Evolutionary conservation across 2,797 vertebrate species (phyloP).

Genomic region (Ctenochaetus hawaiiensis): DNA sequence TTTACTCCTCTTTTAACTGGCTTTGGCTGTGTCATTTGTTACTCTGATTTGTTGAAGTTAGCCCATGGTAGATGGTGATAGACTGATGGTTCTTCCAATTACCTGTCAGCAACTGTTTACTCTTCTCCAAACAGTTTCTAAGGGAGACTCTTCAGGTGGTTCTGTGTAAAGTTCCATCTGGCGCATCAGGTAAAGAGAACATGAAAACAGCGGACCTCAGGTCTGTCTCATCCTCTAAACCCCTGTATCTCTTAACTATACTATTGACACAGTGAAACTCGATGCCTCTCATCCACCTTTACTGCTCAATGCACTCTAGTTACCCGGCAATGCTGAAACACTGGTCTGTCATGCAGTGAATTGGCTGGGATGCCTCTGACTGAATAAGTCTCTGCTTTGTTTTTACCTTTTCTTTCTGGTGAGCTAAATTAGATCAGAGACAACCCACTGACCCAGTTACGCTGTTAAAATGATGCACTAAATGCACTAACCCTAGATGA

Average conservation of each 20-base stretch:
- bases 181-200: too few relatives aligned
- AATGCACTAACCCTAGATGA: not conserved
- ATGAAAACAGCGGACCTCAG: not conserved
- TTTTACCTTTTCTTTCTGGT: constrained; percentile 16
- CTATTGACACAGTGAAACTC: constrained; percentile 40
- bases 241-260: constrained; percentile 29
- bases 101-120: too few relatives aligned
- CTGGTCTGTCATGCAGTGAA: constrained; percentile 38
- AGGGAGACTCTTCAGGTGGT: too few relatives aligned
- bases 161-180: too few relatives aligned
- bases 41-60: too few relatives aligned
- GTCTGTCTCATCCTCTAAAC: constrained; percentile 26
- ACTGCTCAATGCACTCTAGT: constrained; percentile 32
- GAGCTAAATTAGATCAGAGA: constrained; percentile 33
- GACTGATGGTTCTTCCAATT: too few relatives aligned
- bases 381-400: not conserved
- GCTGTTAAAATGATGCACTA: constrained; percentile 11
- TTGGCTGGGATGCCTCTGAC: constrained; percentile 1
- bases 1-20: too few relatives aligned
- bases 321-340: constrained; percentile 55
- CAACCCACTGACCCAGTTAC: constrained; percentile 25
- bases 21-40: too few relatives aligned
- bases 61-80: too few relatives aligned
- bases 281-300: constrained; percentile 46
- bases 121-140: too few relatives aligned